Evolutionary conservation across 2,797 vertebrate genomes (phyloP), one percentile per base, ranked within the genome.

Genomic region (Esox masquinongy): DNA sequence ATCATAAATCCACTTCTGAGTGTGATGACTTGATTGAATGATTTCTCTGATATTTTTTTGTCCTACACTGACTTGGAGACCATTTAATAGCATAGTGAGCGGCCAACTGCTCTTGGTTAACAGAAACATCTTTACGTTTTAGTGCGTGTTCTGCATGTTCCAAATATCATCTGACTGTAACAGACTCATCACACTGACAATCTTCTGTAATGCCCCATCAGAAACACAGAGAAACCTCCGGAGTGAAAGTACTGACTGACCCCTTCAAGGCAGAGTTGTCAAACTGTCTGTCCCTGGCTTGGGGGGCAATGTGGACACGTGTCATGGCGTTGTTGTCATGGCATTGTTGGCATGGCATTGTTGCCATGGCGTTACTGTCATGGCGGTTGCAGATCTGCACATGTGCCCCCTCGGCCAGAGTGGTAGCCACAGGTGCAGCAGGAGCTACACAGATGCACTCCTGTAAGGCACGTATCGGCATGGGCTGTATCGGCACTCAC

Each of bases 341-440:
- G 70, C 71, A 61, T 39, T 39, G 36, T 12, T 26, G 61, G 2
- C 15, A 51, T 70, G 43, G 70, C 71, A 61, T 39, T 39, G 36
- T 39, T 39, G 36, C 29, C 29, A 31, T 1, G 29, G 29, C 29
- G 29, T 31, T 31, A 31, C 5, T 39, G 4, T 39, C 36, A 39
- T 5, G 36, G 36, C 7, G 36, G 74, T 26, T 70, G 22, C 81
- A 81, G 79, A 70, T 77, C 70, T 73, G 72, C n/a, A 34, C 63
- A 34, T 67, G 80, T 64, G 50, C 43, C 16, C 56, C n/a, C 67
- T 49, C 59, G 19, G 34, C 56, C 9, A 19, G 26, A 49, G 47
- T 49, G 47, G 73, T 24, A 31, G 24, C 61, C 15, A 29, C n/a
- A 31, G 31, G 29, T 1, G 7, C 4, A 16, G 16, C 29, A 15